Evolutionary conservation across 2,797 vertebrate species (phyloP), one percentile per base, ranked within the genome.

Genomic region (Oreonectes daqikongensis): DNA sequence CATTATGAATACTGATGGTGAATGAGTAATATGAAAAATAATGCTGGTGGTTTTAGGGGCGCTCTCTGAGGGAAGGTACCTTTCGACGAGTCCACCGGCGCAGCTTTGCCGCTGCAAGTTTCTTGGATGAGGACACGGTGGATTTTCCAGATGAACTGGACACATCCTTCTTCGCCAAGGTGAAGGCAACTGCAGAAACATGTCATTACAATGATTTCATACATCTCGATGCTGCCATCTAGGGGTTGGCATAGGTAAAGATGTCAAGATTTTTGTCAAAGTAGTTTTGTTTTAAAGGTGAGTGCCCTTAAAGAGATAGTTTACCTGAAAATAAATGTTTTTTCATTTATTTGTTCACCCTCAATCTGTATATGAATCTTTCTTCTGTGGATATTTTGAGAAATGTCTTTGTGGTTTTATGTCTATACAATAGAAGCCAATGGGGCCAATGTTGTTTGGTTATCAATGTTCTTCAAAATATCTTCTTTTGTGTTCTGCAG

Each of bases 131-230:
- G 2, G 97, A 98, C 86, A 97, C 95, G 0, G 90, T 86, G 59
- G 97, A 99, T 84, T 97, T 98, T 77, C 92, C 94, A 0, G 97
- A 99, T n/a, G 97, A 99, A 69, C 86, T 98, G 0, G 97, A 99
- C 85, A 97, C 97, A 0, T 99, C 97, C 52, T 99, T 99, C 90
- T 99, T 98, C 2, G 94, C 95, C 84, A 93, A 95, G 94, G 97
- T 99, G 83, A 92, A 90, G 59, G 10, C 57, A 22, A 55, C 46
- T 17, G n/a, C 20, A 63, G 20, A 61, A 52, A 7, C 57, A 11
- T 69, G 75, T 5, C 1, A 10, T 48, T 59, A 50, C 38, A 46
- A 20, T 55, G 32, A 38, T 24, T 32, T 9, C 14, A 70, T 9
- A 28, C 26, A 32, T 48, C 28, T 46, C 77, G 78, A 59, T 74